A percentile compares a stretch with the other conserved stretches of the same genome.
Conservation (phyloP, 2,888 invertebrate genomes). For the Sinhomidia bicolor region DNA sequence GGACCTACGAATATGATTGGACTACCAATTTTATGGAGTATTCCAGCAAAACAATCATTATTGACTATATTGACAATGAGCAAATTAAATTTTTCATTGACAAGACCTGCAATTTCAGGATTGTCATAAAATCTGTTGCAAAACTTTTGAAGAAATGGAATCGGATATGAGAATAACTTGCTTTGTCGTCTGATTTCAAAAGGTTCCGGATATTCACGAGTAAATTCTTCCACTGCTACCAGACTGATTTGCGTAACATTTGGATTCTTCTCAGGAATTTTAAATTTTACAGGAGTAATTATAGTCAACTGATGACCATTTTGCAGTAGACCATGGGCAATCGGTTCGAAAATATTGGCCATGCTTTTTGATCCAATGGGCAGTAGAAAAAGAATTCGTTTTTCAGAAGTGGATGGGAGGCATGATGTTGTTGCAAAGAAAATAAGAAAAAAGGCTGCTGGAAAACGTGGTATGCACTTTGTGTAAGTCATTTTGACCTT, state of each 20-base stretch:
- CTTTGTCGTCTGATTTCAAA: slow-evolving; percentile 59
- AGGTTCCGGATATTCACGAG: slow-evolving; percentile 51
- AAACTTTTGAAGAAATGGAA: neutral
- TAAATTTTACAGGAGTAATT: slow-evolving; percentile 82
- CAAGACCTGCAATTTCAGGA: slow-evolving; percentile 54
- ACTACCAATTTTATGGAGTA: slow-evolving; percentile 80
- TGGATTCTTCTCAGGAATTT: slow-evolving; percentile 78
- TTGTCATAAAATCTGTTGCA: slow-evolving; percentile 69
- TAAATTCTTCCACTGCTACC: slow-evolving; percentile 41
- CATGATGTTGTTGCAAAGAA: neutral
- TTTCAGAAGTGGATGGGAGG: neutral
- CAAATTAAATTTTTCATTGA: slow-evolving; percentile 79
- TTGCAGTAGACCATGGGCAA: slow-evolving; percentile 82
- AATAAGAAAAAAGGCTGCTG: no score
- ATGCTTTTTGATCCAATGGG: slow-evolving; percentile 40
- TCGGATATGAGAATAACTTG: slow-evolving; percentile 9
- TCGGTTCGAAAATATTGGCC: slow-evolving; percentile 82
- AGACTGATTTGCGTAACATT: slow-evolving; percentile 78
- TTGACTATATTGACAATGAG: slow-evolving; percentile 80
- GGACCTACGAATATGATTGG: slow-evolving; percentile 81
- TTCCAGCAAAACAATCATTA: slow-evolving; percentile 81
- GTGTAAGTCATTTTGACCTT: no score
- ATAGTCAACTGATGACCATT: slow-evolving; percentile 84
- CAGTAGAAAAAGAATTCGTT: neutral
- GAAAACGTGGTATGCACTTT: no score